These are phyloP conservation scores for Diabrotica balteata DNA, from an alignment of 2,888 invertebrate genomes.

Conservation along the genomic window DNA sequence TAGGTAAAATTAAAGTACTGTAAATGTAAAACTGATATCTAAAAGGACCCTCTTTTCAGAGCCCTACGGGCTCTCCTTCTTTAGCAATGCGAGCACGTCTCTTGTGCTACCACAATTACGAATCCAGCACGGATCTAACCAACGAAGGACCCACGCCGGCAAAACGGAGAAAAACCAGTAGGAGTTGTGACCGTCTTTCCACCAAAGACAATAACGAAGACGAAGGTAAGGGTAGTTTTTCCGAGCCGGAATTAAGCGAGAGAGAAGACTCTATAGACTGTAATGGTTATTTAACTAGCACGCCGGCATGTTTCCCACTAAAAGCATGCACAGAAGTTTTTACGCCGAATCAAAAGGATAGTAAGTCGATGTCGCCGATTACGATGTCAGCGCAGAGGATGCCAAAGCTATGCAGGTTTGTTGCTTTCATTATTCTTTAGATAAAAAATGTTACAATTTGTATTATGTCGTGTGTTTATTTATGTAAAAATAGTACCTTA, in stretches of 20 bases:
- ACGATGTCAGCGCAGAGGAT: slow-evolving; percentile 86
- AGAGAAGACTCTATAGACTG: slow-evolving; percentile 32
- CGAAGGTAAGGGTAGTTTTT: slow-evolving; percentile 43
- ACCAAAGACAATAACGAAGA: slow-evolving; percentile 29
- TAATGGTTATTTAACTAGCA: slow-evolving; percentile 55
- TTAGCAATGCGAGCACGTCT: slow-evolving; percentile 51
- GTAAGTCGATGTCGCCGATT: slow-evolving; percentile 87
- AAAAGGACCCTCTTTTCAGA: slow-evolving; percentile 43
- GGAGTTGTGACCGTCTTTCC: slow-evolving; percentile 13
- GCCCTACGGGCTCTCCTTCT: slow-evolving; percentile 42
- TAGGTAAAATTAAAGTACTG: too few species aligned
- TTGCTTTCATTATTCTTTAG: not conserved
- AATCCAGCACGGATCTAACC: slow-evolving; percentile 50
- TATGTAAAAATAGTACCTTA: too few species aligned
- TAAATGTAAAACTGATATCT: not conserved
- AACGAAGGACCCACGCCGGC: slow-evolving; percentile 45
- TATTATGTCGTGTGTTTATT: too few species aligned
- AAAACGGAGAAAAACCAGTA: slow-evolving; percentile 26
- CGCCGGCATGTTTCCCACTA: slow-evolving; percentile 56
- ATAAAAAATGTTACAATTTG: too few species aligned
- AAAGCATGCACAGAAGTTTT: slow-evolving; percentile 52
- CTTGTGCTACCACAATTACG: slow-evolving; percentile 58
- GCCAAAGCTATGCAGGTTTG: slow-evolving; percentile 86
- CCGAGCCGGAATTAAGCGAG: slow-evolving; percentile 51
- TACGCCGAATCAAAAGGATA: slow-evolving; percentile 64